phyloP scores from a whole-genome alignment of 2,797 vertebrate genomes.

The Bradypus variegatus region DNA sequence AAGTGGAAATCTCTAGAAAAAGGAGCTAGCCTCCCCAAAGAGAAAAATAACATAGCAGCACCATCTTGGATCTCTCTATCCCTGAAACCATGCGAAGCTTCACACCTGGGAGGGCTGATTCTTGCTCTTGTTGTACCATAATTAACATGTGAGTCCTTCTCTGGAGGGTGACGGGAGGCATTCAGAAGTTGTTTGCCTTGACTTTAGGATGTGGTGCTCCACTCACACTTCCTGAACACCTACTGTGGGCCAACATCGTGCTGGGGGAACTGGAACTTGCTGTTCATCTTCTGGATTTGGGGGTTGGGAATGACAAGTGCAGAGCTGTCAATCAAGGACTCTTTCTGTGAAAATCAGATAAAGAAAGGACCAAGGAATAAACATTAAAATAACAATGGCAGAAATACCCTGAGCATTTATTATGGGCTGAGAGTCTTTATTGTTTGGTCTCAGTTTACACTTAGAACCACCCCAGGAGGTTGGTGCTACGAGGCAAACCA shows the following conservation, averaged over 20 bases:
- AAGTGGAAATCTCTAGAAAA: background rate
- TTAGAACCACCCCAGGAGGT: background rate
- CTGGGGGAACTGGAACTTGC: background rate
- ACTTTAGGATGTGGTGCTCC: fast-evolving
- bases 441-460: background rate
- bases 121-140: fast-evolving
- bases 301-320: background rate
- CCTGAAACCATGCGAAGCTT: background rate
- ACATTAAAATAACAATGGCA: background rate
- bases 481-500: background rate
- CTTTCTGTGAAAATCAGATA: background rate
- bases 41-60: background rate
- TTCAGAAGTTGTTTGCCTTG: background rate
- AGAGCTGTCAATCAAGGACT: background rate
- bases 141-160: background rate
- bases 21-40: no score
- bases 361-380: background rate
- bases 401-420: background rate
- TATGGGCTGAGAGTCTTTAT: background rate
- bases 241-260: background rate
- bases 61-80: background rate
- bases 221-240: background rate
- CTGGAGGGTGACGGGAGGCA: no score
- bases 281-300: background rate
- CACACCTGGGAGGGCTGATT: no score